These are phyloP conservation scores for Ryuthela nishihirai DNA, from an alignment of 2,888 invertebrate species.

Conservation along the genomic window DNA sequence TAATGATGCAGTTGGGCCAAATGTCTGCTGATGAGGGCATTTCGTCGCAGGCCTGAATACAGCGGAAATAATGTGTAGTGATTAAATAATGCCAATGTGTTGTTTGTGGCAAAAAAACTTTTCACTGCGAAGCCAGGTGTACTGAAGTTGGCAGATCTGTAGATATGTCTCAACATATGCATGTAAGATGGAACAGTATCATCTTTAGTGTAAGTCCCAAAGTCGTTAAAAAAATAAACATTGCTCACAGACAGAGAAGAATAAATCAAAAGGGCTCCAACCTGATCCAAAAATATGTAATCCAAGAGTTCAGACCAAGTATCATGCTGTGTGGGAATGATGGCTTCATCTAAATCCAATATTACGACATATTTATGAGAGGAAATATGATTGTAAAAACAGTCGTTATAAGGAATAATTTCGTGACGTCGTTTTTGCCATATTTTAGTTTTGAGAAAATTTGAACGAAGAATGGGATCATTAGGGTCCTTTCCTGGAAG, in stretches of 20 bases:
- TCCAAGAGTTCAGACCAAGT: conserved; percentile 74
- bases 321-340: conserved; percentile 60
- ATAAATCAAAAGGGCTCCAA: conserved; percentile 48
- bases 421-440: conserved; percentile 93
- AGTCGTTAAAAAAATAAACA: conserved; percentile 62
- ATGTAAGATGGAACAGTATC: conserved; percentile 40
- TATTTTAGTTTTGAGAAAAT: conserved; percentile 78
- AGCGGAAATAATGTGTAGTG: conserved; percentile 66
- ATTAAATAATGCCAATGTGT: conserved; percentile 67
- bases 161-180: conserved; percentile 55
- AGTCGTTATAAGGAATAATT: conserved; percentile 93
- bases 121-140: conserved; percentile 65
- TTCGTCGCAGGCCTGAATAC: conserved; percentile 56
- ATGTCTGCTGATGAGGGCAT: conserved; percentile 59
- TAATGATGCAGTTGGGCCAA: conserved; percentile 67
- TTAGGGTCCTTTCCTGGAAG: conserved; percentile 88
- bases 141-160: conserved; percentile 60
- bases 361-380: conserved; percentile 85
- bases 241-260: conserved; percentile 60
- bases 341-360: conserved; percentile 90
- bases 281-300: conserved; percentile 53
- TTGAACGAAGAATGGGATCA: conserved; percentile 51
- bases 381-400: conserved; percentile 87
- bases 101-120: conserved; percentile 64
- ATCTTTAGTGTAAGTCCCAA: neutral